A percentile compares a stretch with the other conserved stretches of the same genome.
Evolutionary conservation across 2,888 invertebrate genomes (phyloP).

Genomic region (Nesidiocoris tenuis): DNA sequence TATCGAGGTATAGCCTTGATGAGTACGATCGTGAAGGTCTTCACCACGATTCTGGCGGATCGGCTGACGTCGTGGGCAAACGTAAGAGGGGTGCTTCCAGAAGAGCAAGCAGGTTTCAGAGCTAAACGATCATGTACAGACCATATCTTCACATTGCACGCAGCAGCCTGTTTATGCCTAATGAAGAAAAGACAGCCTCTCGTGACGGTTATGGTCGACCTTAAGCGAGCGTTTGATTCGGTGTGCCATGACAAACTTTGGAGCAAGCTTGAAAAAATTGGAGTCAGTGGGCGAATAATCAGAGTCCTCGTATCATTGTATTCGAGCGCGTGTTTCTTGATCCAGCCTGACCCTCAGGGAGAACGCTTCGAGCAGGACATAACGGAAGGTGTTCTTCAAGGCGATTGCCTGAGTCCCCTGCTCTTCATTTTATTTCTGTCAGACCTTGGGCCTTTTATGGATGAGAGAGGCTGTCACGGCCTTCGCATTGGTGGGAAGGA

Average conservation of each 20-base stretch:
- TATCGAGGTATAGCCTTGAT: neutral
- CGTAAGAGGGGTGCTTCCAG: neutral
- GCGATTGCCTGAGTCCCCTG: neutral
- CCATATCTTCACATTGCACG: conserved; percentile 51
- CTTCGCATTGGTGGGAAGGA: neutral
- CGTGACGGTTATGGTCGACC: neutral
- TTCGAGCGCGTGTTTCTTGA: neutral
- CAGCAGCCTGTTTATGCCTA: neutral
- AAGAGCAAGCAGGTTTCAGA: neutral
- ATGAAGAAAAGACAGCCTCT: neutral
- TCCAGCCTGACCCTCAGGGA: neutral
- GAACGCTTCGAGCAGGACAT: neutral
- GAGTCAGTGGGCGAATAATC: neutral
- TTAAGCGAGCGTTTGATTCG: neutral
- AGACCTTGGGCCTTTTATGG: neutral
- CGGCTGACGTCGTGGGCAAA: neutral
- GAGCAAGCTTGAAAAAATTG: neutral
- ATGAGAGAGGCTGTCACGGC: neutral
- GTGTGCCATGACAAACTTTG: neutral
- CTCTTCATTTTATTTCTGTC: neutral
- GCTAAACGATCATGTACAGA: neutral
- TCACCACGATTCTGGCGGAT: neutral
- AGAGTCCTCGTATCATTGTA: neutral
- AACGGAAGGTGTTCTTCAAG: neutral
- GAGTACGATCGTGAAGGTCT: neutral